Evolutionary conservation across 2,797 vertebrate species (phyloP).

Genomic region (Brachyalestes nurse): DNA sequence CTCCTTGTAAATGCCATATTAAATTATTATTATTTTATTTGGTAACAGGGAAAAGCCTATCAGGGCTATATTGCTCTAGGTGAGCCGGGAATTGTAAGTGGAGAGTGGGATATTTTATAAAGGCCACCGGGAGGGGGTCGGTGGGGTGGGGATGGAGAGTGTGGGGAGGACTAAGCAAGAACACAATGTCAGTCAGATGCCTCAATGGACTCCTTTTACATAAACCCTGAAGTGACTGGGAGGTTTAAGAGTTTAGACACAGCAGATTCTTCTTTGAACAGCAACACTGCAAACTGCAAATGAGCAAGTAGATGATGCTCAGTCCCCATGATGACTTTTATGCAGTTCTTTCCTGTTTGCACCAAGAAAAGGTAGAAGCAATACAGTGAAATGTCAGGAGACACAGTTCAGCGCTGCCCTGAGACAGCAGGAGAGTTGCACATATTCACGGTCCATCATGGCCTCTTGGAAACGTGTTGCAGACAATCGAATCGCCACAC

Average conservation of each 20-base stretch:
- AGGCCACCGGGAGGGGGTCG: slow-evolving; percentile 48
- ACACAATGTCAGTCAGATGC: slow-evolving; percentile 32
- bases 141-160: not conserved
- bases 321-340: not conserved
- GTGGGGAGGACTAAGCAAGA: not conserved
- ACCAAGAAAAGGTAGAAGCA: not conserved
- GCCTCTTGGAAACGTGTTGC: slow-evolving; percentile 4
- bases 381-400: not conserved
- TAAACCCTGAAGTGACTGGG: slow-evolving; percentile 14
- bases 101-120: slow-evolving; percentile 65
- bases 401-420: not conserved
- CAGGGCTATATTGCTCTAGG: slow-evolving; percentile 73
- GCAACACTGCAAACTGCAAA: slow-evolving; percentile 21
- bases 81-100: slow-evolving; percentile 74
- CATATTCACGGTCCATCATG: not conserved
- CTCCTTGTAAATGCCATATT: slow-evolving; percentile 88
- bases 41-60: slow-evolving; percentile 82
- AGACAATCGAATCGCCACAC: not conserved
- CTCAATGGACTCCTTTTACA: slow-evolving; percentile 20
- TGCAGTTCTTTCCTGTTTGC: not conserved
- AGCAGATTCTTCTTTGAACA: not conserved
- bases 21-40: slow-evolving; percentile 88
- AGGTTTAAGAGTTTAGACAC: not conserved
- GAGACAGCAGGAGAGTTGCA: not conserved
- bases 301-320: not conserved